A percentile compares a stretch with the other conserved stretches of the same genome.
phyloP scores from a whole-genome alignment of 1,140 invertebrate species.

The Trichonephila clavipes region DNA sequence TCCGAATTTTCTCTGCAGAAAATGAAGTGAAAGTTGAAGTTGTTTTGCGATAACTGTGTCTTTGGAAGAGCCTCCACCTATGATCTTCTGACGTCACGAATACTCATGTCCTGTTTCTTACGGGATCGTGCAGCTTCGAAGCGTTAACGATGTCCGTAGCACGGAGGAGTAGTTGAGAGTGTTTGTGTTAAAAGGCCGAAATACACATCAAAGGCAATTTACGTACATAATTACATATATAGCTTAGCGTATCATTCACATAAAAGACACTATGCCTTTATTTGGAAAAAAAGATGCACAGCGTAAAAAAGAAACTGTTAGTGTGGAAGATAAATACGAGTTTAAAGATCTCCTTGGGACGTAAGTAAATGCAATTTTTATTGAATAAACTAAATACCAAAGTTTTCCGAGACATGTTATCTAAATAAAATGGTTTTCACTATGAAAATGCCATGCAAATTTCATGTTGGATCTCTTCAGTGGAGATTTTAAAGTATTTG shows the following conservation, averaged over 20 bases:
- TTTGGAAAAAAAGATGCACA: conserved; percentile 86
- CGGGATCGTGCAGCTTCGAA: conserved; percentile 53
- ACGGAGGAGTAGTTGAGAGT: conserved; percentile 45
- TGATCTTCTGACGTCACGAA: conserved; percentile 64
- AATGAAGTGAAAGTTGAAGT: background rate
- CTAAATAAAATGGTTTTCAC: background rate
- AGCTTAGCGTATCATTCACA: background rate
- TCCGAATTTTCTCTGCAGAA: background rate
- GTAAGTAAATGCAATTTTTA: conserved; percentile 84
- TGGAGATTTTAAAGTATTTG: background rate
- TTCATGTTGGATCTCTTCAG: background rate
- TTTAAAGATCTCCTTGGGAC: conserved; percentile 94
- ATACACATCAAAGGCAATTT: conserved; percentile 7
- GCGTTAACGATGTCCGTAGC: conserved; percentile 53
- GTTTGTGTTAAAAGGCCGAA: conserved; percentile 46
- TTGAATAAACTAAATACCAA: background rate
- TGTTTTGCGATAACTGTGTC: background rate
- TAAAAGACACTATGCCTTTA: conserved; percentile 86
- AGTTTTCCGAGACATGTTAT: background rate
- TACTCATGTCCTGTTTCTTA: conserved; percentile 71
- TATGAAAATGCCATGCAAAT: background rate
- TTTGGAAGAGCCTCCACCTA: conserved; percentile 20
- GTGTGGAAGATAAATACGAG: conserved; percentile 92
- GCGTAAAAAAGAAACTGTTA: conserved; percentile 81
- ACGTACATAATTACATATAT: background rate